Base-by-base conservation (phyloP, 2,797 vertebrate genomes). In the Parauchenoglanis ngamensis region DNA sequence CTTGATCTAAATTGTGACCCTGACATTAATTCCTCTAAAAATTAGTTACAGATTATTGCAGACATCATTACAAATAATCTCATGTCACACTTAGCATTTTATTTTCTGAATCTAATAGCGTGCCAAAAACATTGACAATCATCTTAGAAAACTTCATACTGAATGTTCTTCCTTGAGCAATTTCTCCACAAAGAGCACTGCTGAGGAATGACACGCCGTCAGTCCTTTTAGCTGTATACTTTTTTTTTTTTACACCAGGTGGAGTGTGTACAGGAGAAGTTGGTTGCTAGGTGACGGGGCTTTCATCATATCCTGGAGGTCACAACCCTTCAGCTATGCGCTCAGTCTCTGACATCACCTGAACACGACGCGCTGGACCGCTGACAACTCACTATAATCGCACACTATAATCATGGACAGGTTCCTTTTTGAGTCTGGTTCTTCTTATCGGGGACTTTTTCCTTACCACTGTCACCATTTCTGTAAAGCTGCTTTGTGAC, bases 201-300 rank as follows among this genome's bases (percentile, higher is more conserved):
- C 10, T 61, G 68, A 82, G 2, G 13, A 72, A 86, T 59, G 75
- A 68, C 49, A 31, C 8, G 17, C 44, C 44, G 59, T 25, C 83
- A 63, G 40, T n/a, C 19, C 31, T 86, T 63, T 81, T n/a, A n/a
- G 79, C 23, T 8, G 57, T 46, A 56, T 21, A 31, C 59, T 65
- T 21, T 67, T 52, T 49, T 49, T 49, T 49, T 73, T 77, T 19
- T 73, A 61, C 28, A 82, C 40, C 11, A 35, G 72, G 61, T 70
- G 70, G 72, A 59, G 72, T 84, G 82, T 72, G 40, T 75, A 79
- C 13, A 78, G 44, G 56, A 78, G 54, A 83, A 56, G 65, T 28
- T n/a, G 67, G 89, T 87, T 89, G 89, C 87, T 80, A 87, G 73
- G 89, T 59, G 78, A 90, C 80, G 21, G 52, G 73, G 57, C 35